Percentiles rank a stretch among this genome's conserved stretches.
These are phyloP conservation scores for Sciurus vulgaris DNA, from an alignment of 2,797 vertebrate genomes.

Conservation along the genomic window DNA sequence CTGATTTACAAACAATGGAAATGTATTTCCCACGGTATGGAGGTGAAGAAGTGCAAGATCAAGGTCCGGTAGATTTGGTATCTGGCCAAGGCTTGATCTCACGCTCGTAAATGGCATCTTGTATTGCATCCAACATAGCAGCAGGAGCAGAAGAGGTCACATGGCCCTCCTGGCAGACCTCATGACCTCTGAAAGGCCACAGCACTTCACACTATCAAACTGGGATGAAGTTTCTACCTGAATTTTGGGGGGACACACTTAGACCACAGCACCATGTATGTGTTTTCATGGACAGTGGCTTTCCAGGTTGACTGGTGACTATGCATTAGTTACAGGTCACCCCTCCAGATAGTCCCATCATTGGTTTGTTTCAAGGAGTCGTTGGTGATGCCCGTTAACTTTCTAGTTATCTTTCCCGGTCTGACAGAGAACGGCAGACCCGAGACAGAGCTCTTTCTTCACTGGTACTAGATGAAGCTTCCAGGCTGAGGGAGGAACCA, in stretches of 20 bases:
- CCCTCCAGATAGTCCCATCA: background rate
- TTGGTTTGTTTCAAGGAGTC: background rate
- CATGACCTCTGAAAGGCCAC: background rate
- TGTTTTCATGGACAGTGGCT: background rate
- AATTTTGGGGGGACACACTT: background rate
- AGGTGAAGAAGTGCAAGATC: background rate
- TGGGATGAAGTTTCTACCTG: background rate
- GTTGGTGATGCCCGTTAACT: fast-evolving
- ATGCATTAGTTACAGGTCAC: background rate
- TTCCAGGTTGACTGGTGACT: background rate
- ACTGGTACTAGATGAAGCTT: background rate
- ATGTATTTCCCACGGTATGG: background rate
- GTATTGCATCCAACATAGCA: background rate
- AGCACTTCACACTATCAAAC: background rate
- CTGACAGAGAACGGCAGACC: background rate
- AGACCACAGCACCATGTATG: background rate
- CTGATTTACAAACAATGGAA: too few species aligned
- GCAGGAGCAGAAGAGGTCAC: too few species aligned
- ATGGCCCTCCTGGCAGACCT: background rate
- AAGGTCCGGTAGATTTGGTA: background rate
- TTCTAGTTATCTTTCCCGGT: background rate
- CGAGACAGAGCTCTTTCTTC: background rate
- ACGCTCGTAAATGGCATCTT: background rate
- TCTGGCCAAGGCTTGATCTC: background rate
- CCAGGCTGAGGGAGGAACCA: background rate